Base-by-base conservation (phyloP, 2,888 invertebrate genomes). In the Dolomedes plantarius region DNA sequence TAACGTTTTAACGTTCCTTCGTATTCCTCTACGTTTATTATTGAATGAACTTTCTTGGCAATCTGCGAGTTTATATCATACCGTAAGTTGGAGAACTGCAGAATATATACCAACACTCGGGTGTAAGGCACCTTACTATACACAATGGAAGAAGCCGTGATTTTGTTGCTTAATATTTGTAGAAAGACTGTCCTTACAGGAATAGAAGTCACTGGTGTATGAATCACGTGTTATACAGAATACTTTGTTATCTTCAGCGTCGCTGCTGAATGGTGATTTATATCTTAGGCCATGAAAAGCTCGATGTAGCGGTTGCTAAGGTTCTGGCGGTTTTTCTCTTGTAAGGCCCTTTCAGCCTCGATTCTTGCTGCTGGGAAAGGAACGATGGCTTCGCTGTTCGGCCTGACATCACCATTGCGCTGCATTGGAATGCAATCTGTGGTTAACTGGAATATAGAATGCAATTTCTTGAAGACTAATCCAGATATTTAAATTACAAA, bases 331-430 rank as follows among this genome's bases (percentile, higher is more conserved):
- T 91, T 91, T 87, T 91, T 91, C 88, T 92, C 92, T 65, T 91
- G 90, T 72, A 92, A 90, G 19, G 92, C 92, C 69, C 92, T 89
- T 89, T 93, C 92, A 0, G 92, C 92, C 82, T 92, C 93, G 1
- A 89, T 88, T 76, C 92, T 90, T 41, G 91, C 90, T 39, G 91
- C 90, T 5, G 90, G 89, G 88, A 92, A 92, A 13, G 92, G 91
- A 36, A 92, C 90, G 56, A 91, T 89, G 1, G 92, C 92, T 85
- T 92, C 92, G 36, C 92, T 92, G 64, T 90, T 91, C 0, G 91
- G 91, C 64, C 92, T 90, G 7, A 92, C 92, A 79, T 92, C 92
- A 29, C 90, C 90, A 78, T 90, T 90, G 19, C 91, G 90, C 86
- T 91, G 91, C 28, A 92, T 89, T 88, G 92, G 92, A 65, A 93